Conservation (phyloP, 2,113 vertebrate species). For the Seriola aureovittata region DNA sequence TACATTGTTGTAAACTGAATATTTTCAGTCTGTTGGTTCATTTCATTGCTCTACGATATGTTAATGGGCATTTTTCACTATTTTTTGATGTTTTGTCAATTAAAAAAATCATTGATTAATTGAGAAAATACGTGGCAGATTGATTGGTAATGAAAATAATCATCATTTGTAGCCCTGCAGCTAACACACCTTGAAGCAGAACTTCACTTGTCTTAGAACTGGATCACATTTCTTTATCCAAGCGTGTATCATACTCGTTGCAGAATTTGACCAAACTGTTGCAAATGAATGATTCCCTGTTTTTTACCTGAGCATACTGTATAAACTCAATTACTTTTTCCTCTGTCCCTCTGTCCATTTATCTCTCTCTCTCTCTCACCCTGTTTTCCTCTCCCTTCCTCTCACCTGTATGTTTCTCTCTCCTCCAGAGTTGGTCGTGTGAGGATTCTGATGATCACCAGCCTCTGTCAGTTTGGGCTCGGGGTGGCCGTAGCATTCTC, state of each 20-base stretch:
- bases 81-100: not conserved
- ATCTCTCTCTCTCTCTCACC: not conserved
- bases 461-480: slow-evolving; percentile 88
- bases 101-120: not conserved
- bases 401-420: not conserved
- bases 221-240: too few species aligned
- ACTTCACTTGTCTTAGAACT: too few species aligned
- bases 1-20: too few species aligned
- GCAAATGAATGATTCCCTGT: not conserved
- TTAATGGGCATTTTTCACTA: not conserved
- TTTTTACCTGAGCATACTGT: not conserved
- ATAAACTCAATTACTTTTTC: not conserved
- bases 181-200: not conserved
- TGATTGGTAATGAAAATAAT: not conserved
- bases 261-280: not conserved
- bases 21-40: too few species aligned
- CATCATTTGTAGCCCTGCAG: not conserved
- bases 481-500: slow-evolving; percentile 89
- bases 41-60: too few species aligned
- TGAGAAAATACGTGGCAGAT: not conserved
- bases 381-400: not conserved
- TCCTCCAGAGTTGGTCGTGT: slow-evolving; percentile 88
- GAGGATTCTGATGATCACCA: slow-evolving; percentile 89
- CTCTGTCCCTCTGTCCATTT: not conserved
- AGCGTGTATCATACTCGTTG: too few species aligned